Conservation (phyloP, 2,113 vertebrate species). For the Tetrao urogallus region DNA sequence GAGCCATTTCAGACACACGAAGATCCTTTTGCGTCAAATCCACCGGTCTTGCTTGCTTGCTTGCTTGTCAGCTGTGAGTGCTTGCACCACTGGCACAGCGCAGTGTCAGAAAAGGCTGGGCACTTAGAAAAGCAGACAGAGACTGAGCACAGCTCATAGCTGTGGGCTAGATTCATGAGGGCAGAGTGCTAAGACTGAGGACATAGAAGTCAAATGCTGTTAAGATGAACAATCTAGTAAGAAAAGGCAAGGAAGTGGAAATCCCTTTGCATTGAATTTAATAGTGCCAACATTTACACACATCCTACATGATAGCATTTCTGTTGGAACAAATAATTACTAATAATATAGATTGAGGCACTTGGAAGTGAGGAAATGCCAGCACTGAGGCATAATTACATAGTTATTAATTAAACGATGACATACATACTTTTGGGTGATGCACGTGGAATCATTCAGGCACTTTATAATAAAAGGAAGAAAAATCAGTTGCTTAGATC, state of each 20-base stretch:
- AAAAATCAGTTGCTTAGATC: background rate
- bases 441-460: background rate
- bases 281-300: background rate
- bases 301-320: background rate
- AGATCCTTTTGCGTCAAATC: background rate
- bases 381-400: background rate
- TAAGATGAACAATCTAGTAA: background rate
- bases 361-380: background rate
- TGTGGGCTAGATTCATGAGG: background rate
- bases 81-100: background rate
- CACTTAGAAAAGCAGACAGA: background rate
- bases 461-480: background rate
- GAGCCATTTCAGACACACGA: background rate
- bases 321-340: background rate
- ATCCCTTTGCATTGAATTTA: background rate
- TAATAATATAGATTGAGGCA: background rate
- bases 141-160: background rate
- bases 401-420: background rate
- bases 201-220: accelerated
- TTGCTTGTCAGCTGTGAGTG: background rate
- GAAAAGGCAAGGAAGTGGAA: background rate
- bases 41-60: background rate
- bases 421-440: background rate
- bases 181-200: background rate
- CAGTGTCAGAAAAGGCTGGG: background rate